Base-by-base conservation (phyloP, 2,113 vertebrate genomes). In the Callionymus lyra region DNA sequence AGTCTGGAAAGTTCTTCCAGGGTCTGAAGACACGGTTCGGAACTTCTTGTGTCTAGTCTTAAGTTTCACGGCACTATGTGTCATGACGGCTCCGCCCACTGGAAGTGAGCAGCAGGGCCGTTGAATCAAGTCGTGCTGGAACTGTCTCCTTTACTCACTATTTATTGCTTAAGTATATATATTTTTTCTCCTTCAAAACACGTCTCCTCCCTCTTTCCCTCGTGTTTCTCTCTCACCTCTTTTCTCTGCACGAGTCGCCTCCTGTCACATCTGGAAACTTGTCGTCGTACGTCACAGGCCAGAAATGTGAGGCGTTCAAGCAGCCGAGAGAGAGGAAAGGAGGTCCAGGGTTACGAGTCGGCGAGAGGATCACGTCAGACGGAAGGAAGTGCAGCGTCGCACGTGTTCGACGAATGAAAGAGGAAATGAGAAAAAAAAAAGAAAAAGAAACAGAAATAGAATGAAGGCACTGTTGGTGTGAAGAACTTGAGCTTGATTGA, bases 311-410 rank as follows among this genome's bases (percentile, higher is more conserved):
- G 54, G 53, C 53, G 58, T 47, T 59, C 21, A 5, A 8, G 21
- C 21, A 27, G 21, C 21, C n/a, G n/a, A 45, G 38, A 47, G 15
- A 59, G 40, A 55, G 55, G 56, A 58, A 65, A 32, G 47, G 43
- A 39, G 50, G 59, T 41, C 10, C 49, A 16, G 39, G 4, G 44
- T 51, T 35, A 31, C 53, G 34, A 0, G 12, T 12, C 55, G 0
- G 6, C 40, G 16, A 48, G 55, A 77, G 53, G 57, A 72, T 71
- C 63, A 54, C 44, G 66, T 73, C 72, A 66, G 43, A 52, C 41
- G 44, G 35, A 62, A 82, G 74, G 73, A 82, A 82, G 68, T 50
- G 44, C n/a, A n/a, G n/a, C n/a, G 52, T 40, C 68, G 51, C 50
- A 68, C 34, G 16, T 36, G 12, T 33, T 21, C 16, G 12, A 31